These are phyloP conservation scores for Tribolium freemani DNA, from an alignment of 2,888 invertebrate genomes.

Conservation along the genomic window DNA sequence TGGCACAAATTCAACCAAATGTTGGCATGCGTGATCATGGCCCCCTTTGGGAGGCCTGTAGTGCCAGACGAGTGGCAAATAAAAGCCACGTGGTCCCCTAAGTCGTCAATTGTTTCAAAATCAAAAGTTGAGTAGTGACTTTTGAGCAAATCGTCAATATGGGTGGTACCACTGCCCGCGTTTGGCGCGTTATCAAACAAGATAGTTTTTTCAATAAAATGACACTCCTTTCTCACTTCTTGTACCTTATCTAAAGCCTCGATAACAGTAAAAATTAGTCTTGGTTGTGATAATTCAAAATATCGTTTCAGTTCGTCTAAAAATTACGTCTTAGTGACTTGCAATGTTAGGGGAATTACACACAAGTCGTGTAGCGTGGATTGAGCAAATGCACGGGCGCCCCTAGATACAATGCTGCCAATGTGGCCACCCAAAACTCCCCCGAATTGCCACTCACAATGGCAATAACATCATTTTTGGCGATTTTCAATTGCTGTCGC, in stretches of 20 bases:
- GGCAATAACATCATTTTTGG: not conserved
- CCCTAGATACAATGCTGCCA: slow-evolving; percentile 7
- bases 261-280: slow-evolving; percentile 1
- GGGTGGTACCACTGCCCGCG: not conserved
- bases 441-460: slow-evolving; percentile 1
- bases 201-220: not conserved
- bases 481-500: not conserved
- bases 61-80: slow-evolving; percentile 23
- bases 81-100: not conserved
- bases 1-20: not conserved
- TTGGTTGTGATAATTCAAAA: slow-evolving; percentile 10
- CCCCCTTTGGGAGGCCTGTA: slow-evolving; percentile 12
- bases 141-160: not conserved
- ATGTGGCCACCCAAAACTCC: not conserved
- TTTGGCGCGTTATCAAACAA: not conserved
- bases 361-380: slow-evolving; percentile 6
- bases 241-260: not conserved
- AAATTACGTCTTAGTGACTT: not conserved
- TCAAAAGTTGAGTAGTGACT: not conserved
- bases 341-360: not conserved
- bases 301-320: slow-evolving; percentile 13
- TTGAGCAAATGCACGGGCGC: not conserved
- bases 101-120: not conserved
- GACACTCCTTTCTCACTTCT: not conserved
- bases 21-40: slow-evolving; percentile 12